Conservation (phyloP, 2,888 invertebrate genomes). For the Eilema sororculum region DNA sequence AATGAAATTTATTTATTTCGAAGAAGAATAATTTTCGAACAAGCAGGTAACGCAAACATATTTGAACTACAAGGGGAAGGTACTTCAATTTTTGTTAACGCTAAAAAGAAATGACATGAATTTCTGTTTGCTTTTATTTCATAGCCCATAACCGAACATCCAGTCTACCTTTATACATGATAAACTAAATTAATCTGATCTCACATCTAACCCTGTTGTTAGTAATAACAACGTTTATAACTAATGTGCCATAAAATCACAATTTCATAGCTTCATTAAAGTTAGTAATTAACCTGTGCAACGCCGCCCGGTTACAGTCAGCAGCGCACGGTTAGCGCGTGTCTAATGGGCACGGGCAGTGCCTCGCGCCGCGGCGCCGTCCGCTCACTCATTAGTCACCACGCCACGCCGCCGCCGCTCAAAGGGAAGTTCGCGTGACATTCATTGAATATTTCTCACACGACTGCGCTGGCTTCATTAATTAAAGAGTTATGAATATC, state of each 20-base stretch:
- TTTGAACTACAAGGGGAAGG: too few species aligned
- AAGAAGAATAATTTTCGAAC: too few species aligned
- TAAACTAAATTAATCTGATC: not conserved
- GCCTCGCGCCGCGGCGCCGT: not conserved
- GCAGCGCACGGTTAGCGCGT: not conserved
- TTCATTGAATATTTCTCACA: slow-evolving; percentile 21
- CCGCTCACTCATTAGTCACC: slow-evolving; percentile 12
- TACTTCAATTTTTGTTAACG: too few species aligned
- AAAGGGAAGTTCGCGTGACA: slow-evolving; percentile 15
- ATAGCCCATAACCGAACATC: not conserved
- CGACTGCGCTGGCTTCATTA: not conserved
- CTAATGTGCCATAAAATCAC: not conserved
- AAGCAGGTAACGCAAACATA: too few species aligned
- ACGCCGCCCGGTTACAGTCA: not conserved
- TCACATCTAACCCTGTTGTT: not conserved
- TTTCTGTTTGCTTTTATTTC: not conserved
- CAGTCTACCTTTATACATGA: too few species aligned
- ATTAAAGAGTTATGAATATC: slow-evolving; percentile 15
- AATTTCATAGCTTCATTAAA: slow-evolving; percentile 13
- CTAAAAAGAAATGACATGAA: too few species aligned
- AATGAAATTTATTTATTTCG: too few species aligned
- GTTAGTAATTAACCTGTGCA: slow-evolving; percentile 8
- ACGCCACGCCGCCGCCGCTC: slow-evolving; percentile 11
- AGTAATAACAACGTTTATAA: not conserved
- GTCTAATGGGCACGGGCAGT: not conserved